These are phyloP conservation scores for Polydrusus tereticollis DNA, from an alignment of 2,888 invertebrate species.

Conservation along the genomic window DNA sequence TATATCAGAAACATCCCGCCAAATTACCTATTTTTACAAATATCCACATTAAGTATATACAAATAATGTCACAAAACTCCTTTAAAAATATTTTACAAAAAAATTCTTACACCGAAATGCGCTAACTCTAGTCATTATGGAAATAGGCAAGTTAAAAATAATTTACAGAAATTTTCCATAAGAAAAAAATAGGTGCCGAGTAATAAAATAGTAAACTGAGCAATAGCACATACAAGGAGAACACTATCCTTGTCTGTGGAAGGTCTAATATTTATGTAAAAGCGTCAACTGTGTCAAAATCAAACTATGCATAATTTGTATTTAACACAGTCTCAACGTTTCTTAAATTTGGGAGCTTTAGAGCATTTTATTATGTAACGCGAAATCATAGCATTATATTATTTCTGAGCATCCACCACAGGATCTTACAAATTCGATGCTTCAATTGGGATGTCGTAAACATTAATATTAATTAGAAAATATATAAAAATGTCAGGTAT, in stretches of 20 bases:
- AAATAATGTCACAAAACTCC: constrained; percentile 14
- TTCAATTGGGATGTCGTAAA: too few species aligned
- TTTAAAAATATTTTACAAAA: constrained; percentile 18
- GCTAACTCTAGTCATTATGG: background rate
- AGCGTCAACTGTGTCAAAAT: constrained; percentile 1
- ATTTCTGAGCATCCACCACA: too few species aligned
- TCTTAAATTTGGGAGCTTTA: background rate
- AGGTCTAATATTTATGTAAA: background rate
- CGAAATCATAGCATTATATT: background rate
- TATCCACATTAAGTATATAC: constrained; percentile 28
- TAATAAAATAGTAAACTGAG: background rate
- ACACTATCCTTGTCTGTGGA: background rate
- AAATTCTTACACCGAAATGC: background rate
- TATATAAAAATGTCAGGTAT: too few species aligned
- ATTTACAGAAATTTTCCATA: background rate
- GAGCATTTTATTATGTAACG: background rate
- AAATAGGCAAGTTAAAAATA: constrained; percentile 6
- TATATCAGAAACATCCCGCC: constrained; percentile 1
- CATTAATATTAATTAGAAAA: too few species aligned
- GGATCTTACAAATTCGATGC: too few species aligned
- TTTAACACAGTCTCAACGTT: constrained; percentile 6
- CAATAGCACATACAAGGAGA: background rate
- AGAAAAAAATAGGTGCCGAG: background rate
- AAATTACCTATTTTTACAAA: constrained; percentile 27
- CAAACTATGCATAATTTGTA: constrained; percentile 3